Evolutionary conservation across 2,113 vertebrate genomes (phyloP).

Genomic region (Diphyllodes magnificus): DNA sequence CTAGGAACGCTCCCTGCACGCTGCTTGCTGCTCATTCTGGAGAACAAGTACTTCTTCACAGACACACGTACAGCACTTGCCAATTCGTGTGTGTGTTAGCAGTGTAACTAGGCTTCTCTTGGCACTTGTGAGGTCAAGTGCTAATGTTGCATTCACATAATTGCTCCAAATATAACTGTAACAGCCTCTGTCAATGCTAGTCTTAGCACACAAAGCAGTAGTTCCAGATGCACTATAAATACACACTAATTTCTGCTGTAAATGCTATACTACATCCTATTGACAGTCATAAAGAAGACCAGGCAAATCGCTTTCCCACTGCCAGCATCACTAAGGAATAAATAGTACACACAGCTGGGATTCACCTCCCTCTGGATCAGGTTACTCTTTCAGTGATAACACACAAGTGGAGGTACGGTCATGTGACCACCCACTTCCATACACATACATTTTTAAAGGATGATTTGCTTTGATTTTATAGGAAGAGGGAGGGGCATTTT

Average conservation of each 20-base stretch:
- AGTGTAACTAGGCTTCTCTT: neutral
- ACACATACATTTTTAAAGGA: neutral
- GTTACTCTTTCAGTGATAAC: neutral
- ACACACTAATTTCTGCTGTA: neutral
- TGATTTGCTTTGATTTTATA: neutral
- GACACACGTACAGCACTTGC: neutral
- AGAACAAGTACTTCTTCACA: neutral
- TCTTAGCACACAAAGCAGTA: neutral
- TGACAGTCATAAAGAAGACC: neutral
- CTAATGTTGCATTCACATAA: neutral
- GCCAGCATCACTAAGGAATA: neutral
- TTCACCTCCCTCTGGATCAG: neutral
- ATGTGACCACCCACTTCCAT: neutral
- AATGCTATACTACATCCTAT: neutral
- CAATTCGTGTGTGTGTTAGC: fast-evolving
- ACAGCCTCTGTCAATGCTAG: neutral
- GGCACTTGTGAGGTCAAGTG: neutral
- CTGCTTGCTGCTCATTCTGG: neutral
- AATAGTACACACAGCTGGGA: neutral
- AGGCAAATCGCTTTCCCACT: neutral
- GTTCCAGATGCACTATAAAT: neutral
- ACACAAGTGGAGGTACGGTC: neutral
- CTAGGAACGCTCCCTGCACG: neutral
- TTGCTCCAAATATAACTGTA: neutral
- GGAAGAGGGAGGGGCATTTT: neutral